A percentile compares a stretch with the other conserved stretches of the same genome.
phyloP scores from a whole-genome alignment of 2,113 vertebrate species.

The Xerus inauris region DNA sequence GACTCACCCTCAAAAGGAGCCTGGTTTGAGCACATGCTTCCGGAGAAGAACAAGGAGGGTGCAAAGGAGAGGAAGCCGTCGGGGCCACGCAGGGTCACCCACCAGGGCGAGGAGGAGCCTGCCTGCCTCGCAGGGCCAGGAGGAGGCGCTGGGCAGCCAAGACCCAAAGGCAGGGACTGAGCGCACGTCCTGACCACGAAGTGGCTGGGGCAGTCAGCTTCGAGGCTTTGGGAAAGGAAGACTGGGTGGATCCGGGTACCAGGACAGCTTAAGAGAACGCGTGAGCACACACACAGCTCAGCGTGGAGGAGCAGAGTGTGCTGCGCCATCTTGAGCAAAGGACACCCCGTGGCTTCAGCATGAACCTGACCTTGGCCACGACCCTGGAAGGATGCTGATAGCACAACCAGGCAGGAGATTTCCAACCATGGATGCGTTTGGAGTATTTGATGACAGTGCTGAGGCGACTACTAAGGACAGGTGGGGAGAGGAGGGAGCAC shows the following conservation, averaged over 20 bases:
- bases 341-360: background rate
- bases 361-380: background rate
- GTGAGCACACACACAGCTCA: accelerated
- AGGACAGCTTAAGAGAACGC: background rate
- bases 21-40: background rate
- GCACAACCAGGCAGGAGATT: background rate
- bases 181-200: background rate
- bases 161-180: background rate
- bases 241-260: accelerated
- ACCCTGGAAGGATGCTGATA: background rate
- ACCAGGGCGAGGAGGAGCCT: background rate
- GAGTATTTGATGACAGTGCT: background rate
- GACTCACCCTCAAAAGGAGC: background rate
- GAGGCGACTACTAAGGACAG: background rate
- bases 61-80: background rate
- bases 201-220: background rate
- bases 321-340: background rate
- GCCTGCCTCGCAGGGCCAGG: background rate
- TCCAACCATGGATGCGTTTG: accelerated
- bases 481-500: accelerated
- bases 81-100: background rate
- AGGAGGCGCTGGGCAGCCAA: background rate
- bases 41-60: no score
- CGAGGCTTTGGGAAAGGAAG: background rate
- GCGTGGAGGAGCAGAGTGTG: background rate